phyloP scores from a whole-genome alignment of 2,797 vertebrate genomes.

The Sebastes kiyomatsui region DNA sequence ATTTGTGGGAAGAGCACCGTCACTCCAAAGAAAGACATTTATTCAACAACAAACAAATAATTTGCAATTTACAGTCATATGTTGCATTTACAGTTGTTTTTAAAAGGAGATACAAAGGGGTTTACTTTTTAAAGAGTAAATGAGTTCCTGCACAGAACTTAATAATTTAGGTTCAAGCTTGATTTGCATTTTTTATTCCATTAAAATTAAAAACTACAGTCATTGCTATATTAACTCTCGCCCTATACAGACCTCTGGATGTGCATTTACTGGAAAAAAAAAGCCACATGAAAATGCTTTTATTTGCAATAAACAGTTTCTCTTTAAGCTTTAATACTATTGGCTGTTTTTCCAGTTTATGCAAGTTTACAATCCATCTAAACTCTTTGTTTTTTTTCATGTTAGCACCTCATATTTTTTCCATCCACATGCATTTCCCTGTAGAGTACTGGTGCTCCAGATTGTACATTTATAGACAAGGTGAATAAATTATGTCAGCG shows the following conservation, averaged over 20 bases:
- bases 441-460: constrained; percentile 19
- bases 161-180: constrained; percentile 77
- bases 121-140: constrained; percentile 46
- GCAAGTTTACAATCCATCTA: constrained; percentile 28
- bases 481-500: constrained; percentile 58
- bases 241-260: constrained; percentile 11
- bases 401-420: constrained; percentile 8
- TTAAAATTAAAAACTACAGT: constrained; percentile 52
- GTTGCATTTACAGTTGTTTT: constrained; percentile 71
- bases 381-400: not conserved
- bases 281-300: constrained; percentile 14
- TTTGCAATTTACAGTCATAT: constrained; percentile 74
- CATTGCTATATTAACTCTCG: constrained; percentile 13
- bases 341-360: constrained; percentile 39
- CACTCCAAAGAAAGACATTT: constrained; percentile 68
- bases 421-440: constrained; percentile 22
- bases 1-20: constrained; percentile 30
- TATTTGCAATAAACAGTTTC: constrained; percentile 12
- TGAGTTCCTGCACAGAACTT: constrained; percentile 48
- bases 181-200: constrained; percentile 40
- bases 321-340: not conserved
- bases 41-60: constrained; percentile 72
- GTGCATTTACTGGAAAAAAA: constrained; percentile 43
- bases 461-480: constrained; percentile 30
- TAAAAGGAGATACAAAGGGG: constrained; percentile 40